Base-by-base conservation (phyloP, 2,888 invertebrate genomes). In the Mongoloraphidia duomilia region DNA sequence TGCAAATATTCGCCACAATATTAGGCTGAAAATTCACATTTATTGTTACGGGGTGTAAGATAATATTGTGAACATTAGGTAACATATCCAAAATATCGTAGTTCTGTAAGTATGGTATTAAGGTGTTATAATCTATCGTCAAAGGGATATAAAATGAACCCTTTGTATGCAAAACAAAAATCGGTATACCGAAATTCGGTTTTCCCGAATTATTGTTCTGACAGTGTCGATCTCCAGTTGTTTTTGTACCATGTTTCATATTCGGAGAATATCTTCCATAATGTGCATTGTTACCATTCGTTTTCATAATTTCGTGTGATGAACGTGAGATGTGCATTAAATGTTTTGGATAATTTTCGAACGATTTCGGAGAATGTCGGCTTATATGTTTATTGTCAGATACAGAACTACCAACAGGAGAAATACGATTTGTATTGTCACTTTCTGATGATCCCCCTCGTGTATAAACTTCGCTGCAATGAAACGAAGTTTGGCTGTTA, bases 81-180 rank as follows among this genome's bases (percentile, higher is more conserved):
- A 70, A 68, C 53, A 72, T 70, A 57, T 77, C 77, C 50, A 79
- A 63, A 53, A 74, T 66, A 66, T 78, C 74, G 59, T 70, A 70
- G 5, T 76, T 71, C 44, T 79, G 79, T 26, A 86, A 68, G 61
- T 80, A 81, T 1, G 87, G 82, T 61, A 81, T 66, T 46, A 91
- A 65, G 37, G 82, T 72, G 45, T 82, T 75, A 59, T 82, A 80
- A 57, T 89, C 89, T 47, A 92, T 74, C 54, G 83, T 84, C 52
- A 93, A 68, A 1, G 94, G 93, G 48, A 94, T 78, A 70, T 94
- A 94, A 68, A 85, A 93, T 44, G 81, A 76, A 39, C 93, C 92
- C 54, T 83, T 80, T n/a, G 90, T 78, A 65, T 93, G 91, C 37
- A 94, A 71, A 3, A 90, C 92, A 66, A 94, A 94, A 38, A 92